phyloP scores from a whole-genome alignment of 2,797 vertebrate genomes.

The Leucoraja ocellata region DNA sequence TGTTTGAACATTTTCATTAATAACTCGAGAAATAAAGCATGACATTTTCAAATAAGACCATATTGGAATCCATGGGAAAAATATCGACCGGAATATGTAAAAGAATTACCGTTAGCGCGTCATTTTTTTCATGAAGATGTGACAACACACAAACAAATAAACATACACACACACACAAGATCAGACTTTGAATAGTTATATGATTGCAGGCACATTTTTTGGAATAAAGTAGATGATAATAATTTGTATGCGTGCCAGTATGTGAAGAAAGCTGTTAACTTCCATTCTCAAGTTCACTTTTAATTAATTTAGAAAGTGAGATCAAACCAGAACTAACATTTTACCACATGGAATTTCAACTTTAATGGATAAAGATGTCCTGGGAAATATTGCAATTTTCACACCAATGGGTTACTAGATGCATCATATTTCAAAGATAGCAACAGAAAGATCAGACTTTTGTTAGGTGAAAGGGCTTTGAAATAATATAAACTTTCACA shows the following conservation, averaged over 20 bases:
- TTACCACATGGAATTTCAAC: background rate
- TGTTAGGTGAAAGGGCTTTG: background rate
- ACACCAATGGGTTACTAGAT: background rate
- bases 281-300: background rate
- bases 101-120: no score
- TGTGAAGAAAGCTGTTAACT: background rate
- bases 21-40: no score
- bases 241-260: background rate
- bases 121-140: no score
- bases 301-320: background rate
- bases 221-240: constrained; percentile 5
- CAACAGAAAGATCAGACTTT: background rate
- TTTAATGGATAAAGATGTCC: background rate
- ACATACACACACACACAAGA: no score
- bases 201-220: background rate
- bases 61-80: no score
- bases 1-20: no score
- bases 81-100: no score
- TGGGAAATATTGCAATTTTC: background rate
- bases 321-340: background rate
- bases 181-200: no score
- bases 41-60: no score
- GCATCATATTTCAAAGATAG: background rate
- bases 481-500: background rate
- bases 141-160: no score